These are phyloP conservation scores for Sinosuthora webbiana DNA, from an alignment of 2,113 vertebrate species.

Conservation along the genomic window DNA sequence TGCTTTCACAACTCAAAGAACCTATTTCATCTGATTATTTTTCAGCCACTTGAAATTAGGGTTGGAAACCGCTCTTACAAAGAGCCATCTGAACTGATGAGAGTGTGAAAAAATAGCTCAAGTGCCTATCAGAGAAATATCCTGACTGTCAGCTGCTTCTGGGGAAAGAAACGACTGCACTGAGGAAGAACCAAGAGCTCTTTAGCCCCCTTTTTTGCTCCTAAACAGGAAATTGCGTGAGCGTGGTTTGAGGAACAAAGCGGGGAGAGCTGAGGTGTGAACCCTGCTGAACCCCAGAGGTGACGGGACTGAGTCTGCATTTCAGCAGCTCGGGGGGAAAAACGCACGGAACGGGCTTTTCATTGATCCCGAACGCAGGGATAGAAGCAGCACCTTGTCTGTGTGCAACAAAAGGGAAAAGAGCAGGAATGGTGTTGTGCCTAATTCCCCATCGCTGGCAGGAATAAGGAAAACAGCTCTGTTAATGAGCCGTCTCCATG, in stretches of 20 bases:
- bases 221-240: constrained; percentile 9
- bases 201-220: not conserved
- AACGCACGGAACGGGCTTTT: fast-evolving
- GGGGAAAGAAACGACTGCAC: not conserved
- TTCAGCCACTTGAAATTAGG: not conserved
- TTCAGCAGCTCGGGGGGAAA: not conserved
- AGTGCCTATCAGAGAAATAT: not conserved
- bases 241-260: not conserved
- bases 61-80: not conserved
- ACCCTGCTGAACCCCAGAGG: not conserved
- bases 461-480: not conserved
- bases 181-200: not conserved
- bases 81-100: not conserved
- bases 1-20: not conserved
- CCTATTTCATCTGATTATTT: not conserved
- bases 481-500: not conserved
- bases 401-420: not conserved
- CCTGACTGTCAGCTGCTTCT: not conserved
- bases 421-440: not conserved
- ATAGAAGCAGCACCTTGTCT: not conserved
- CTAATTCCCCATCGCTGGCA: not conserved
- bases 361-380: not conserved
- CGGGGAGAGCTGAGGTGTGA: not conserved
- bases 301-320: not conserved
- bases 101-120: not conserved